These are phyloP conservation scores for Scarus forsteni DNA, from an alignment of 2,797 vertebrate genomes.

Conservation along the genomic window DNA sequence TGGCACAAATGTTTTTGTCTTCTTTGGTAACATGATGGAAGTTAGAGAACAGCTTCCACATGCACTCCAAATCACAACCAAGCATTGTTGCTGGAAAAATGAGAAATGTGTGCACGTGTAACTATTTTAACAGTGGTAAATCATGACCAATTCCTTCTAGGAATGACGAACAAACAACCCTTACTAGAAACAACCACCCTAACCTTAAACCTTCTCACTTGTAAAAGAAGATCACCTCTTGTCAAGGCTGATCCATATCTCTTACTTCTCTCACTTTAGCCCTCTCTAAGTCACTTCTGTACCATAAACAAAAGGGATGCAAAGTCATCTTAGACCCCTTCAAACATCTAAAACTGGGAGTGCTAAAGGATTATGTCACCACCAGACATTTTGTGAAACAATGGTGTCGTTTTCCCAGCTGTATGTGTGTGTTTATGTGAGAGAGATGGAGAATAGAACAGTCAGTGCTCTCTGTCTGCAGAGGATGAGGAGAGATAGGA, in stretches of 20 bases:
- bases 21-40: too few relatives aligned
- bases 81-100: too few relatives aligned
- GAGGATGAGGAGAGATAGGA: conserved; percentile 17
- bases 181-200: too few relatives aligned
- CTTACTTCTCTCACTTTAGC: background rate
- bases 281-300: conserved; percentile 11
- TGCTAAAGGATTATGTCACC: conserved; percentile 45
- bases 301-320: conserved; percentile 25
- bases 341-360: conserved; percentile 47
- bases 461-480: conserved; percentile 43
- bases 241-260: conserved; percentile 1
- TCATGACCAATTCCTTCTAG: too few relatives aligned
- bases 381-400: conserved; percentile 51
- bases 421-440: conserved; percentile 7
- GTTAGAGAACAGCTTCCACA: too few relatives aligned
- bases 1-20: too few relatives aligned
- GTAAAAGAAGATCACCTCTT: background rate
- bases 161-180: too few relatives aligned
- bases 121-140: too few relatives aligned
- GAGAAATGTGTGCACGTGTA: too few relatives aligned
- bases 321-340: conserved; percentile 25
- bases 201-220: background rate
- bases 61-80: too few relatives aligned
- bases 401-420: conserved; percentile 29
- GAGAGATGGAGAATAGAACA: conserved; percentile 29